Percentiles rank a stretch among this genome's conserved stretches.
These are phyloP conservation scores for Tridacna gigas DNA, from an alignment of 2,888 invertebrate species.

Conservation along the genomic window DNA sequence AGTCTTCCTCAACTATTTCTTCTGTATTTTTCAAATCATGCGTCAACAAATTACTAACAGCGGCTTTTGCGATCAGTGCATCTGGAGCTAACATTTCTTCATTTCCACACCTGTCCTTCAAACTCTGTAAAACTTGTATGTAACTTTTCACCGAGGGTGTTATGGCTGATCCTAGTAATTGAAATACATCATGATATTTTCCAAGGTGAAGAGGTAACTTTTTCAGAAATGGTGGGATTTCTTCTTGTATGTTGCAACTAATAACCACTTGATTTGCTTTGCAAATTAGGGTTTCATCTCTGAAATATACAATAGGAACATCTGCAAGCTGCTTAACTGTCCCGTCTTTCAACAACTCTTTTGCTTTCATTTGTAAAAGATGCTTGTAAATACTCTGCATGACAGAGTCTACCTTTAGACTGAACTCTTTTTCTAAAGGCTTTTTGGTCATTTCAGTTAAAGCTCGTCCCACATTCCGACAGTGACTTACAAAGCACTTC, in stretches of 20 bases:
- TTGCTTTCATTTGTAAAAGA: not conserved
- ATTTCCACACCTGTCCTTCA: constrained; percentile 43
- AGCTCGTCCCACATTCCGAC: not conserved
- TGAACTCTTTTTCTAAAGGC: not conserved
- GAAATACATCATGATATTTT: constrained; percentile 63
- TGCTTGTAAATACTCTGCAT: constrained; percentile 29
- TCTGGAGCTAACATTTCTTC: constrained; percentile 63
- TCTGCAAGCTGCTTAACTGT: not conserved
- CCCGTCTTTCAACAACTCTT: not conserved
- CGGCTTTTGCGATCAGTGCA: constrained; percentile 41
- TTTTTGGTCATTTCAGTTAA: not conserved
- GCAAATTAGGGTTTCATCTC: constrained; percentile 46
- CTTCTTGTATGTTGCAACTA: constrained; percentile 48
- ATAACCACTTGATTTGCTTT: constrained; percentile 61
- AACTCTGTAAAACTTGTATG: constrained; percentile 58
- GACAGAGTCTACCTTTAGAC: not conserved
- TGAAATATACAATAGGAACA: constrained; percentile 35
- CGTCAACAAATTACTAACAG: constrained; percentile 38
- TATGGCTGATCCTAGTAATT: constrained; percentile 64
- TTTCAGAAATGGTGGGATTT: constrained; percentile 69
- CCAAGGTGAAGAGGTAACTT: constrained; percentile 63
- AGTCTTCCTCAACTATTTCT: not conserved
- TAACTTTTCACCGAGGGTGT: constrained; percentile 62
- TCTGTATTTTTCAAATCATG: constrained; percentile 17
- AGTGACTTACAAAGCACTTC: constrained; percentile 13